Evolutionary conservation across 1,140 invertebrate genomes (phyloP).

Genomic region (Plodia interpunctella): DNA sequence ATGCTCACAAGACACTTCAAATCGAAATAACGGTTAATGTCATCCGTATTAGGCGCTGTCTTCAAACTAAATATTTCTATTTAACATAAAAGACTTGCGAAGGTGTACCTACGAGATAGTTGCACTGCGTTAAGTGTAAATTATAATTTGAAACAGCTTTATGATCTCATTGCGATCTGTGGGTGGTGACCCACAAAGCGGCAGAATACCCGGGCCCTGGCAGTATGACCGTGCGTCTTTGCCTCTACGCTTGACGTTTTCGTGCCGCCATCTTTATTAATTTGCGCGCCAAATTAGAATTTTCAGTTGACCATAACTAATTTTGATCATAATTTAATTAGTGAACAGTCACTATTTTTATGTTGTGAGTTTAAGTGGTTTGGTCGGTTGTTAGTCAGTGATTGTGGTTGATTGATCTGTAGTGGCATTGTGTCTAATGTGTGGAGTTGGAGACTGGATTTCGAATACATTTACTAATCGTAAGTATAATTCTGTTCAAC

Average conservation of each 20-base stretch:
- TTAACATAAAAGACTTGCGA: slow-evolving; percentile 26
- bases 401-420: neutral
- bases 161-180: slow-evolving; percentile 66
- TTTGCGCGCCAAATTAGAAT: slow-evolving; percentile 24
- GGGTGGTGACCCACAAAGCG: slow-evolving; percentile 51
- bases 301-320: neutral
- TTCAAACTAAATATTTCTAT: slow-evolving; percentile 13
- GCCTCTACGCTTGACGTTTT: slow-evolving; percentile 28
- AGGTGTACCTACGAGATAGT: slow-evolving; percentile 31
- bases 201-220: slow-evolving; percentile 23
- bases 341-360: neutral
- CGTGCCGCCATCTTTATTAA: slow-evolving; percentile 23
- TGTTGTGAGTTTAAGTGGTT: neutral
- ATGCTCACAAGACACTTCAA: too few relatives aligned
- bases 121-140: slow-evolving; percentile 54
- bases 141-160: slow-evolving; percentile 52
- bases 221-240: slow-evolving; percentile 46
- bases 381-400: neutral
- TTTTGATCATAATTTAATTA: neutral
- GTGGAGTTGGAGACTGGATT: slow-evolving; percentile 29
- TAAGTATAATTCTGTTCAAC: slow-evolving; percentile 26
- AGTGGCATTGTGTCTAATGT: slow-evolving; percentile 37
- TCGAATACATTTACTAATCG: slow-evolving; percentile 29
- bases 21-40: neutral
- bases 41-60: neutral